Conservation (phyloP, 1,140 invertebrate genomes). For the Sitodiplosis mosellana region DNA sequence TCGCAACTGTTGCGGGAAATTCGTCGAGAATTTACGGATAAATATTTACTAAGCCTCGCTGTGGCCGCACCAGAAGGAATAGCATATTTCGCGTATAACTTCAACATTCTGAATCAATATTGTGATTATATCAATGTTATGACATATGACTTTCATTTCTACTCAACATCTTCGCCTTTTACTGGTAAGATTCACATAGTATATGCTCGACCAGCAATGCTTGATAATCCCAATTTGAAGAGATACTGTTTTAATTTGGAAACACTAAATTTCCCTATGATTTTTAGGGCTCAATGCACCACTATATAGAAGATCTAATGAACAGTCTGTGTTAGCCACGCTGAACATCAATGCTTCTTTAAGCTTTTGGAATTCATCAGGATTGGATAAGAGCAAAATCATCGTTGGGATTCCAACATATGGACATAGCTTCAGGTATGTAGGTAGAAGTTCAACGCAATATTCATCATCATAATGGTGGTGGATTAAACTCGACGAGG, state of each 20-base stretch:
- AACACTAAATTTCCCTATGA: too few relatives aligned
- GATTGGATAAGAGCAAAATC: conserved; percentile 66
- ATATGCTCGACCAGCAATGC: not conserved
- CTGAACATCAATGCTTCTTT: conserved; percentile 71
- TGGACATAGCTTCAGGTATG: conserved; percentile 59
- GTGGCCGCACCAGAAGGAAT: conserved; percentile 56
- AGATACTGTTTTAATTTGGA: not conserved
- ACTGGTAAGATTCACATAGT: conserved; percentile 31
- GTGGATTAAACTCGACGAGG: too few relatives aligned
- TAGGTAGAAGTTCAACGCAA: conserved; percentile 1
- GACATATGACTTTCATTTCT: conserved; percentile 80
- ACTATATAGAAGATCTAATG: conserved; percentile 36
- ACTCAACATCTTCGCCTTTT: conserved; percentile 50
- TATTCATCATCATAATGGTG: too few relatives aligned
- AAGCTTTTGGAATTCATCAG: conserved; percentile 58
- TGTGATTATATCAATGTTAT: conserved; percentile 76
- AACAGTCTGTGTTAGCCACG: conserved; percentile 44
- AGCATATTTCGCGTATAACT: conserved; percentile 53
- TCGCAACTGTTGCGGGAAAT: conserved; percentile 51
- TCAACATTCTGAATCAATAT: conserved; percentile 55
- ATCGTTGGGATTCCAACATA: conserved; percentile 80
- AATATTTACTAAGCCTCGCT: conserved; percentile 49
- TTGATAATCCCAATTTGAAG: not conserved
- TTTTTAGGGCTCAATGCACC: conserved; percentile 58
- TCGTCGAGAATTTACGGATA: conserved; percentile 35